Base-by-base conservation (phyloP, 2,113 vertebrate species). In the Stegostoma tigrinum region DNA sequence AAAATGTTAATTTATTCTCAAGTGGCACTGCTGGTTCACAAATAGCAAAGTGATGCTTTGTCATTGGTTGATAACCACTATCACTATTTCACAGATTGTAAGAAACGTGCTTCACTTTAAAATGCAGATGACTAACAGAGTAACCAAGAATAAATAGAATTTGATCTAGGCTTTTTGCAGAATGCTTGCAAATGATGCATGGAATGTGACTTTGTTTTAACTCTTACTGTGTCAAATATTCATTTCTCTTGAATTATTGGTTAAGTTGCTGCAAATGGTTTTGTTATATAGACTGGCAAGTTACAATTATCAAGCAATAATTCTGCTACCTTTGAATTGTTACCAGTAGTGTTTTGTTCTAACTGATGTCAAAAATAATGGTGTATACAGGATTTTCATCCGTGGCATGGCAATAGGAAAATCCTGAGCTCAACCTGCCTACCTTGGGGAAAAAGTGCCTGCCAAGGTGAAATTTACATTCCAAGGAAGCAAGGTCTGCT, bases 1-100 rank as follows among this genome's bases (percentile, higher is more conserved):
- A 72, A 72, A 75, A 42, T 17, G 10, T 52, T 95, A 95, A 72
- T 95, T 95, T 95, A 75, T 95, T 95, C 94, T 67, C 94, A 75
- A 75, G 24, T 27, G 67, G 68, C 23, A 42, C 23, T 45, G 42
- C 24, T 95, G 67, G 94, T 70, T 61, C 45, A 45, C 38, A 95
- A 72, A 72, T 95, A 52, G 42, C 94, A 95, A 95, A 95, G 68
- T 72, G 38, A 19, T 34, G 68, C 68, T 70, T 72, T 95, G 66
- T 70, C 93, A 68, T 70, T 94, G 66, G 19, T 34, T 94, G 94
- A 72, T 95, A 95, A 34, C 72, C 38, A 75, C 24, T 95, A 72
- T 95, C 67, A 95, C 30, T 34, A 95, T 70, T 95, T 67, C 24
- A 70, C 66, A 95, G 42, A 30, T 38, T 23, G 27, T 95, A 48